Conservation (phyloP, 2,888 invertebrate genomes). For the Hipparchia sbordonii region DNA sequence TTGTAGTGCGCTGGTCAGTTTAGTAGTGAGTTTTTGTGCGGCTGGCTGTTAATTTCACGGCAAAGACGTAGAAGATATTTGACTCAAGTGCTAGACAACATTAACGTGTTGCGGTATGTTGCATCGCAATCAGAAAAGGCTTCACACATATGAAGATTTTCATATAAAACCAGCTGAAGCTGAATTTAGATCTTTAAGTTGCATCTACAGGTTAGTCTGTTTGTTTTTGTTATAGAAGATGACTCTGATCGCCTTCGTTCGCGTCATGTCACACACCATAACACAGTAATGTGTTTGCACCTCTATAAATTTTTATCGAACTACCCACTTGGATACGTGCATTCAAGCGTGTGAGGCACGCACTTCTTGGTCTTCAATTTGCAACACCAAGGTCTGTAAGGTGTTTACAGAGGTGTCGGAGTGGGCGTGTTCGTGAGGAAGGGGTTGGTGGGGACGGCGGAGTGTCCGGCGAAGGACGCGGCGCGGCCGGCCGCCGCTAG, state of each 20-base stretch:
- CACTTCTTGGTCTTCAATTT: background rate
- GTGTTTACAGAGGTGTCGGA: slow-evolving; percentile 36
- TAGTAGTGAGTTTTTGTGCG: background rate
- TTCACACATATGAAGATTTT: no score
- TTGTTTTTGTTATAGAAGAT: no score
- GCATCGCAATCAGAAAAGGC: no score
- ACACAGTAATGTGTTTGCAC: no score
- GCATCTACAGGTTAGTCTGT: no score
- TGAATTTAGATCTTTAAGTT: no score
- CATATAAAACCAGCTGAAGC: no score
- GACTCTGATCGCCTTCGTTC: no score
- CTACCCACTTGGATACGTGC: background rate
- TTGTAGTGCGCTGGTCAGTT: background rate
- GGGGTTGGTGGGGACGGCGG: slow-evolving; percentile 52
- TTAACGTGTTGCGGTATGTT: background rate
- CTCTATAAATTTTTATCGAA: no score
- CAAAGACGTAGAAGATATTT: background rate
- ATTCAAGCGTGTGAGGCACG: no score
- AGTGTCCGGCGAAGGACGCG: slow-evolving; percentile 60
- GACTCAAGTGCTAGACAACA: background rate
- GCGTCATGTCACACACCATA: no score
- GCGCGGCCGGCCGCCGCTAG: slow-evolving; percentile 75
- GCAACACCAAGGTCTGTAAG: background rate
- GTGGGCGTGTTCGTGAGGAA: slow-evolving; percentile 53
- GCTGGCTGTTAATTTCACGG: background rate